phyloP scores from a whole-genome alignment of 2,797 vertebrate species.

The Sebastes cheni region DNA sequence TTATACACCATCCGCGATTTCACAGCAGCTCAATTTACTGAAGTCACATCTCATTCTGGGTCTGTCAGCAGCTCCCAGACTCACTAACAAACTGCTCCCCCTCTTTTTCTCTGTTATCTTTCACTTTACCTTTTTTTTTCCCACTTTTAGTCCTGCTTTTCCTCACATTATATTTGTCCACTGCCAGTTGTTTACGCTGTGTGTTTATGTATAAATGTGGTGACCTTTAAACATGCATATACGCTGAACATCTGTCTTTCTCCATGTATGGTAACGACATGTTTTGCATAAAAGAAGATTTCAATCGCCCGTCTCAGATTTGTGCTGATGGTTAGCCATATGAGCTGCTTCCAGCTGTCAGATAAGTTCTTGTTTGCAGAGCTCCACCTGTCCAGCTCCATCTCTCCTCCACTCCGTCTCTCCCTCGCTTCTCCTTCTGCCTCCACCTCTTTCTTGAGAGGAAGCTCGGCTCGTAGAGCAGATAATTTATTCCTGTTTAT shows the following conservation, averaged over 20 bases:
- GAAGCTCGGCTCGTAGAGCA: constrained; percentile 35
- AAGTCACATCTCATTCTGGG: constrained; percentile 64
- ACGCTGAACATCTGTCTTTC: constrained; percentile 24
- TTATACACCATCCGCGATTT: constrained; percentile 59
- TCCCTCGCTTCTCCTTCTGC: constrained; percentile 23
- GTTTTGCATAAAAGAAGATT: constrained; percentile 58
- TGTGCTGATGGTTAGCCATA: constrained; percentile 54
- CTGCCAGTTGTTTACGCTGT: not conserved
- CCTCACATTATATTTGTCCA: not conserved
- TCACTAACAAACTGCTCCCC: constrained; percentile 41
- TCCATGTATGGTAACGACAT: constrained; percentile 12
- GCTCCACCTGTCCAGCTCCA: constrained; percentile 58
- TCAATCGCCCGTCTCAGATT: constrained; percentile 43
- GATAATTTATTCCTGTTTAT: constrained; percentile 75
- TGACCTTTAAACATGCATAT: constrained; percentile 25
- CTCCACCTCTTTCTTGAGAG: constrained; percentile 44
- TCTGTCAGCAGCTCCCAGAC: constrained; percentile 58
- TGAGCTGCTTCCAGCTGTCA: constrained; percentile 60
- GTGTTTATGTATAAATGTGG: constrained; percentile 1
- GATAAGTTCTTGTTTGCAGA: constrained; percentile 52
- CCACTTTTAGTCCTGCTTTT: constrained; percentile 4
- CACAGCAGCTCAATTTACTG: constrained; percentile 62
- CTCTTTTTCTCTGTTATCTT: constrained; percentile 21
- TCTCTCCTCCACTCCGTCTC: constrained; percentile 45
- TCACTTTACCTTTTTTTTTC: constrained; percentile 27